A percentile compares a stretch with the other conserved stretches of the same genome.
Conservation (phyloP, 2,113 vertebrate genomes). For the Halichoeres trimaculatus region DNA sequence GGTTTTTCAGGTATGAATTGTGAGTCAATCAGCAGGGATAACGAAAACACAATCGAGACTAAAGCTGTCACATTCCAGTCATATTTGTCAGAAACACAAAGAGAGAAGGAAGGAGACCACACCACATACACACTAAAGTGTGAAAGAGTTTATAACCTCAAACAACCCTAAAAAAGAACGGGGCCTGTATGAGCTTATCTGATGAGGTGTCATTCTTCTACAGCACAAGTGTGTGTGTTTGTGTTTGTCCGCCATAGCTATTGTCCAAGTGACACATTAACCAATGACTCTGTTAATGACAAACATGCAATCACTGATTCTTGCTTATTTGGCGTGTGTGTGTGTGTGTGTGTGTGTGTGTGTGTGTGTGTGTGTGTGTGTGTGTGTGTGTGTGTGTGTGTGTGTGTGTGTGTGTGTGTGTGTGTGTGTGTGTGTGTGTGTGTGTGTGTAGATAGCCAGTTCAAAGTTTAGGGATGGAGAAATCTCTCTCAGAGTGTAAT, state of each 20-base stretch:
- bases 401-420: no score
- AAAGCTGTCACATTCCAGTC: constrained; percentile 52
- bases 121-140: constrained; percentile 35
- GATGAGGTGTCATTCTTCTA: constrained; percentile 29
- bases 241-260: constrained; percentile 36
- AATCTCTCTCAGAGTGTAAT: constrained; percentile 42
- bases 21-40: constrained; percentile 22
- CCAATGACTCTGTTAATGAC: constrained; percentile 79
- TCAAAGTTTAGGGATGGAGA: constrained; percentile 73
- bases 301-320: constrained; percentile 74
- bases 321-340: constrained; percentile 52
- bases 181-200: constrained; percentile 47
- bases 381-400: no score
- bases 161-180: constrained; percentile 46
- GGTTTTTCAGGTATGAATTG: neutral
- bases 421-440: no score
- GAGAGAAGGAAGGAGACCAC: constrained; percentile 36
- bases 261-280: constrained; percentile 78
- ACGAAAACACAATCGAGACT: constrained; percentile 9
- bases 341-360: no score
- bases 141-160: constrained; percentile 54
- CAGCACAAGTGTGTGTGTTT: constrained; percentile 24
- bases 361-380: no score
- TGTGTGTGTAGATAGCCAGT: constrained; percentile 48
- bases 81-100: constrained; percentile 36